phyloP scores from a whole-genome alignment of 1,140 invertebrate species.

The Manduca sexta region DNA sequence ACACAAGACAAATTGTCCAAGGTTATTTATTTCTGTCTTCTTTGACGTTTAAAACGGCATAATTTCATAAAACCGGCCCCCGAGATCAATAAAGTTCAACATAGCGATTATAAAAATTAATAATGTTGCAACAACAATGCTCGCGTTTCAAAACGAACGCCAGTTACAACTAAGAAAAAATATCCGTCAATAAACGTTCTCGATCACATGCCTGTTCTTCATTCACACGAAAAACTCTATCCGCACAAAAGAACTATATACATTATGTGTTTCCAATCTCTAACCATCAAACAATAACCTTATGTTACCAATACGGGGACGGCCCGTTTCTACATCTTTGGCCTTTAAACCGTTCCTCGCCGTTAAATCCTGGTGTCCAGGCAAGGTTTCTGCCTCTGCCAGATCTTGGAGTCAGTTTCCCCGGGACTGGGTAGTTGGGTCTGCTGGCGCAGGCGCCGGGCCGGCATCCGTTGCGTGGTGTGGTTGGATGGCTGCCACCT shows the following conservation, averaged over 20 bases:
- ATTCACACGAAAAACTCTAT: no score
- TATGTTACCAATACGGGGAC: conserved; percentile 51
- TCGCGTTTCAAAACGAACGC: no score
- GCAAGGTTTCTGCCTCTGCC: conserved; percentile 43
- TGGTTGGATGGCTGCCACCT: conserved; percentile 33
- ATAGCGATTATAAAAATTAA: no score
- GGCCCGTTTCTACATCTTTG: conserved; percentile 49
- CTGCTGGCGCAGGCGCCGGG: conserved; percentile 44
- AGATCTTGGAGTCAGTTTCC: conserved; percentile 31
- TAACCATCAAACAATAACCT: background rate
- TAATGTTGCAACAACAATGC: no score
- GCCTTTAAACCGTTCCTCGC: conserved; percentile 46
- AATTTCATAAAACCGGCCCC: no score
- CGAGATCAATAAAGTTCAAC: no score
- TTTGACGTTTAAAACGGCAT: no score
- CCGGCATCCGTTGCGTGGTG: conserved; percentile 48
- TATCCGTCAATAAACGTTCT: no score
- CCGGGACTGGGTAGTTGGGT: conserved; percentile 29
- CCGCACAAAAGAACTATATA: background rate
- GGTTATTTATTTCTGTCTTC: no score
- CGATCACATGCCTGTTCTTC: no score
- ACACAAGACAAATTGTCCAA: no score
- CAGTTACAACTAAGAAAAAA: no score
- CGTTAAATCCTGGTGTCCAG: conserved; percentile 40
- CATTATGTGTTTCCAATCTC: background rate